Evolutionary conservation across 92 coral and sea anemone genomes (phyloP).

Genomic region (Porites divaricata): DNA sequence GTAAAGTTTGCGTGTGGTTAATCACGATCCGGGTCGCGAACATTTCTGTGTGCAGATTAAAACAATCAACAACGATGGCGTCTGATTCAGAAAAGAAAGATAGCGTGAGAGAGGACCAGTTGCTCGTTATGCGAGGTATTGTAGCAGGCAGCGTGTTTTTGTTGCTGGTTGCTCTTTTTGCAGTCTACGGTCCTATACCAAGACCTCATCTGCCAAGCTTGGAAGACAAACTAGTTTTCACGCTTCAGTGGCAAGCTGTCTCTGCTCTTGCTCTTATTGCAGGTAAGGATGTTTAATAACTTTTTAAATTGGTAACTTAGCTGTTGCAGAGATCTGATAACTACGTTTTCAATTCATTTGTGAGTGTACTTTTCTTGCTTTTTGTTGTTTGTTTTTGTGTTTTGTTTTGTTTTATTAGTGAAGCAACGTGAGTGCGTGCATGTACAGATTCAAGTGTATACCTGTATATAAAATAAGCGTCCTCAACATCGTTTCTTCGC

Average conservation of each 20-base stretch:
- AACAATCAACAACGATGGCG: neutral
- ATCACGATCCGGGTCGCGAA: neutral
- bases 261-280: conserved; percentile 30
- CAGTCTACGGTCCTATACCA: conserved; percentile 44
- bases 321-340: neutral
- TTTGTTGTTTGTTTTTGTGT: no score
- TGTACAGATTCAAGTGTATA: no score
- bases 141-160: conserved; percentile 30
- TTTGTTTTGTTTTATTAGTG: no score
- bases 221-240: conserved; percentile 38
- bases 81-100: conserved; percentile 43
- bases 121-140: conserved; percentile 34
- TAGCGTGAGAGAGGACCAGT: conserved; percentile 31
- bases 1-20: neutral
- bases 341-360: neutral
- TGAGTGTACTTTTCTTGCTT: no score
- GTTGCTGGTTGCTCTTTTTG: conserved; percentile 32
- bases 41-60: neutral
- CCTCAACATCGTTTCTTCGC: no score
- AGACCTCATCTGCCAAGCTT: conserved; percentile 31
- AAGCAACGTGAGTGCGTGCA: no score
- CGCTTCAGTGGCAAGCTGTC: conserved; percentile 46
- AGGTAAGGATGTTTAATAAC: conserved; percentile 1
- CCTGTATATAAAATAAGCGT: no score
- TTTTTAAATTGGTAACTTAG: neutral